Base-by-base conservation (phyloP, 2,888 invertebrate species). In the Notodonta ziczac region DNA sequence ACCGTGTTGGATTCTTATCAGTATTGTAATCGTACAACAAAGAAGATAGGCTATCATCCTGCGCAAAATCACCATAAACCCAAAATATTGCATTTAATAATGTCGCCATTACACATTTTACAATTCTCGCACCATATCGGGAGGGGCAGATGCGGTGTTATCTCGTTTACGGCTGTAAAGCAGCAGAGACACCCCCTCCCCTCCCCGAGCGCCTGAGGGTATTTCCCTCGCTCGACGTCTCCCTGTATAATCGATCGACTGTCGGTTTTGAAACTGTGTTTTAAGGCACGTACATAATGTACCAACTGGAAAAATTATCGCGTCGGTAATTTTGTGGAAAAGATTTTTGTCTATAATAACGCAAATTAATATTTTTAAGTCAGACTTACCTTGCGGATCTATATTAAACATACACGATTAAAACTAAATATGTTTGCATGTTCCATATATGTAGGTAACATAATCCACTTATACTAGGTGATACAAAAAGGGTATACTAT, bases 181-280 rank as follows among this genome's bases (percentile, higher is more conserved):
- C 78, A 77, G 71, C 76, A 81, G 77, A 78, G 80, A 80, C 77
- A 68, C 72, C 65, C 70, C 75, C 73, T 48, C 59, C 58, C 63
- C 67, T 62, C 73, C 65, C 65, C 69, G 63, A 63, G 65, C 62
- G 63, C 74, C 72, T 57, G 59, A 70, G 76, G 76, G 78, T 72
- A 73, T 75, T 77, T 78, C 58, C 76, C 74, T 70, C 78, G 64
- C 73, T 82, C 74, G 77, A 68, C 75, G 74, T 73, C 80, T 69
- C 80, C 75, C 83, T 67, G 76, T 77, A 74, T 79, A 84, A 87
- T 87, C 88, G 87, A 86, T 88, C 84, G 84, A 70, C 76, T 80
- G 80, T 77, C 76, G 68, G 64, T 65, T 61, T 67, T 52, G 69
- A 76, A 73, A 73, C 76, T 65, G 67, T 76, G 59, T 76, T 35